Conservation (phyloP, 2,113 vertebrate species). For the Chelonoidis abingdonii region DNA sequence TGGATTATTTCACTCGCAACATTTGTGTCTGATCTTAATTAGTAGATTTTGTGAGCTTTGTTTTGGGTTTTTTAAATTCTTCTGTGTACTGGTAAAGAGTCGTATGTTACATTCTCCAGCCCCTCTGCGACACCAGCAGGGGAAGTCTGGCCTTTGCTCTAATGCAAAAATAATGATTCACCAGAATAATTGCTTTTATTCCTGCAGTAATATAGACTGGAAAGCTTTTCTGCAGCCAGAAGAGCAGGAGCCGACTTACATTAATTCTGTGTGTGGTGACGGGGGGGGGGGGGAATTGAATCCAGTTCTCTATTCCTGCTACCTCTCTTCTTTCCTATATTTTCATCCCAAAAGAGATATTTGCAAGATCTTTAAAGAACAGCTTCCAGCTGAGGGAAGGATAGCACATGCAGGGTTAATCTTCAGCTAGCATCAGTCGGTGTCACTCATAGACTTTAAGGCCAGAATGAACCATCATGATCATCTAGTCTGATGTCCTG, state of each 20-base stretch:
- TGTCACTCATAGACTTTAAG: neutral
- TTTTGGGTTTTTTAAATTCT: neutral
- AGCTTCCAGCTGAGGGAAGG: neutral
- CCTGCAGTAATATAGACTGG: neutral
- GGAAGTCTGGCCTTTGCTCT: slow-evolving; percentile 19
- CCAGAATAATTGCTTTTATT: neutral
- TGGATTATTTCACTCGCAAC: neutral
- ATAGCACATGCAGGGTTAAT: neutral
- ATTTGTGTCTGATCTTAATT: neutral
- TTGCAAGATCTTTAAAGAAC: neutral
- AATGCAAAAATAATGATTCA: slow-evolving; percentile 14
- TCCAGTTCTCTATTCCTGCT: neutral
- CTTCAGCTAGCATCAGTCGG: accelerated
- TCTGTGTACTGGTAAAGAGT: neutral
- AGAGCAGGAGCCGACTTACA: neutral
- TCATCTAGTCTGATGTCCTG: too few relatives aligned
- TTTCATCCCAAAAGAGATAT: neutral
- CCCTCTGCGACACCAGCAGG: slow-evolving; percentile 12
- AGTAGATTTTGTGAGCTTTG: neutral
- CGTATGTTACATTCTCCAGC: neutral
- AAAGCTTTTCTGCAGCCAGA: neutral
- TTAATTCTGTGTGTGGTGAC: neutral
- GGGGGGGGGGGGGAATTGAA: accelerated
- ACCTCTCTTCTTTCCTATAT: neutral
- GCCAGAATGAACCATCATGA: too few relatives aligned